Percentiles rank a stretch among this genome's conserved stretches.
Conservation (phyloP, 2,113 vertebrate species). For the Tamias sibiricus region DNA sequence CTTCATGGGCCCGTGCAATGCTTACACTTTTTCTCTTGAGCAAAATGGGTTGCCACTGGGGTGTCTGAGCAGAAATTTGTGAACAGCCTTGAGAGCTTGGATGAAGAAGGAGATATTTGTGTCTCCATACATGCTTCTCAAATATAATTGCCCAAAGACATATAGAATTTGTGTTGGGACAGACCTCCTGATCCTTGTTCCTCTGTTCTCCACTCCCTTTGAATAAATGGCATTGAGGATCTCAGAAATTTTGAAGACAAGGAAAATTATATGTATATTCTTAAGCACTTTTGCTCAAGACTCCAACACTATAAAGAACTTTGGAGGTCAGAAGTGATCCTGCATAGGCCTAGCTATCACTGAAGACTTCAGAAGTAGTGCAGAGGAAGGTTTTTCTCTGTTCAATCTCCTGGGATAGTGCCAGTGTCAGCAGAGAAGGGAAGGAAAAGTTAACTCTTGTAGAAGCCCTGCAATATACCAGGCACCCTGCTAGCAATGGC, state of each 20-base stretch:
- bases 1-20: background rate
- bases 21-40: slow-evolving; percentile 43
- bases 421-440: background rate
- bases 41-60: slow-evolving; percentile 12
- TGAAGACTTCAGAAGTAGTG: background rate
- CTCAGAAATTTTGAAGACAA: slow-evolving; percentile 31
- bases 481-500: slow-evolving; percentile 50
- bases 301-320: slow-evolving; percentile 28
- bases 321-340: slow-evolving; percentile 27
- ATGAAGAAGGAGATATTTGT: background rate
- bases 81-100: background rate
- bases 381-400: background rate
- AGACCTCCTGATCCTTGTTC: background rate
- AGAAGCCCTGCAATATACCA: background rate
- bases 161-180: background rate
- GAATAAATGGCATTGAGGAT: slow-evolving; percentile 20
- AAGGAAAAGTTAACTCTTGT: background rate
- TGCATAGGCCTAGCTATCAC: background rate
- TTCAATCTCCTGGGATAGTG: background rate
- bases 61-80: background rate
- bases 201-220: background rate
- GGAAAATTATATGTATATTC: slow-evolving; percentile 6
- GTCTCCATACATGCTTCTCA: slow-evolving; percentile 24
- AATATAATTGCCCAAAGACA: slow-evolving; percentile 25
- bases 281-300: slow-evolving; percentile 18